A percentile compares a stretch with the other conserved stretches of the same genome.
These are phyloP conservation scores for Phyllotreta cruciferae DNA, from an alignment of 2,888 invertebrate species.

Conservation along the genomic window DNA sequence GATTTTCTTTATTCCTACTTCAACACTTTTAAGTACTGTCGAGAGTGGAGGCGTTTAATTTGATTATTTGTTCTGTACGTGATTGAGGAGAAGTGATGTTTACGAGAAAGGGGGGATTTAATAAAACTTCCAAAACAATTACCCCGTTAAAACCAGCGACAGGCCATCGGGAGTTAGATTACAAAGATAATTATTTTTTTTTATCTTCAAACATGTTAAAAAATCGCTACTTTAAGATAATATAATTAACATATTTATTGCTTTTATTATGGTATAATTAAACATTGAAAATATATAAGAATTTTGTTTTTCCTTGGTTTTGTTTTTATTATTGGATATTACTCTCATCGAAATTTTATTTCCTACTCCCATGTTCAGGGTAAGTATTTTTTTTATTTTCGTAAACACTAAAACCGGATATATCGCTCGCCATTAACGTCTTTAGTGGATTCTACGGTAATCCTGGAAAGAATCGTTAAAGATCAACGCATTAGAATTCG, in stretches of 20 bases:
- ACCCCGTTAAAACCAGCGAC: neutral
- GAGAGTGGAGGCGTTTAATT: conserved; percentile 14
- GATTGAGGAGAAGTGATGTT: conserved; percentile 20
- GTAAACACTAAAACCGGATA: conserved; percentile 17
- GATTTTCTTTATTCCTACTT: conserved; percentile 1
- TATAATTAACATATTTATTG: no score
- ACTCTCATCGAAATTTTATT: no score
- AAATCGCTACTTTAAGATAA: no score
- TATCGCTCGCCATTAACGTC: conserved; percentile 21
- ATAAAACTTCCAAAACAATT: conserved; percentile 12
- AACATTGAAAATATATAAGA: no score
- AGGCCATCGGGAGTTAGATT: no score
- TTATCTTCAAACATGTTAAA: no score
- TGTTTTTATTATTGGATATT: no score
- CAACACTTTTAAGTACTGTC: conserved; percentile 13
- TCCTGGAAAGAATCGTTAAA: conserved; percentile 7
- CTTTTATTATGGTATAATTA: no score
- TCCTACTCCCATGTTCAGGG: neutral
- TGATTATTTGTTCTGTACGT: conserved; percentile 21
- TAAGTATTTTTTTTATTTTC: conserved; percentile 23
- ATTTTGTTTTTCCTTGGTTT: no score
- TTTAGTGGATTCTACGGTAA: conserved; percentile 14
- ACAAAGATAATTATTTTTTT: no score
- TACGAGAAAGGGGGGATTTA: conserved; percentile 8
- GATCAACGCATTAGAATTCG: conserved; percentile 3